phyloP scores from a whole-genome alignment of 2,888 invertebrate genomes.

The Cephus spinipes region DNA sequence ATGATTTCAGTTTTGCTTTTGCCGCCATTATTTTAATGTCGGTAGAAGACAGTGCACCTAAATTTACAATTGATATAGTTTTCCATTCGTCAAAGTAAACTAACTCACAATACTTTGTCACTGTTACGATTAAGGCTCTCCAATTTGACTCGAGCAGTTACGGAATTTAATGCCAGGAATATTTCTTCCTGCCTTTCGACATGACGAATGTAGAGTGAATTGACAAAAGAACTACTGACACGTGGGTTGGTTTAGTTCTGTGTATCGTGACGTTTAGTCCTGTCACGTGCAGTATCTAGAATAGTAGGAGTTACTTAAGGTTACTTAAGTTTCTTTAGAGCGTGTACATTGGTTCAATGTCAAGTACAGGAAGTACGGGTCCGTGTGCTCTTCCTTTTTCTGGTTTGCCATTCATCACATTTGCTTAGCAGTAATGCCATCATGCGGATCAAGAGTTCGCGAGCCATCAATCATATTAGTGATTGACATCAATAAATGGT shows the following conservation, averaged over 20 bases:
- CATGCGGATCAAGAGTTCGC: background rate
- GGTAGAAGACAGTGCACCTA: background rate
- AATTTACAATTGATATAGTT: background rate
- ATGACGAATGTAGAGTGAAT: background rate
- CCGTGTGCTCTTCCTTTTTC: background rate
- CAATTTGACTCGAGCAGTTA: background rate
- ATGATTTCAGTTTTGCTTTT: background rate
- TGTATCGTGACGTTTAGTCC: conserved; percentile 27
- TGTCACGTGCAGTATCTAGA: conserved; percentile 32
- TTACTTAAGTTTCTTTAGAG: conserved; percentile 4
- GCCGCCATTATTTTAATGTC: background rate
- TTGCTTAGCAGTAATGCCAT: background rate
- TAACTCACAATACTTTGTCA: background rate
- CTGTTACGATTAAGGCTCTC: background rate
- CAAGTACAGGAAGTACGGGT: conserved; percentile 24
- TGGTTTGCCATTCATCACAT: background rate
- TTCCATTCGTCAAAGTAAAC: background rate
- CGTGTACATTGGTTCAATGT: conserved; percentile 24
- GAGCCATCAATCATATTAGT: background rate
- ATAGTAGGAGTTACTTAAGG: conserved; percentile 32
- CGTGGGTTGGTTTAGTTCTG: conserved; percentile 39
- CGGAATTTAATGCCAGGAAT: background rate
- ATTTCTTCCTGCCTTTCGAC: background rate
- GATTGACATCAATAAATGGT: background rate
- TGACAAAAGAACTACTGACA: conserved; percentile 30